A percentile compares a stretch with the other conserved stretches of the same genome.
phyloP scores from a whole-genome alignment of 2,113 vertebrate species.

The Corvus cornix region DNA sequence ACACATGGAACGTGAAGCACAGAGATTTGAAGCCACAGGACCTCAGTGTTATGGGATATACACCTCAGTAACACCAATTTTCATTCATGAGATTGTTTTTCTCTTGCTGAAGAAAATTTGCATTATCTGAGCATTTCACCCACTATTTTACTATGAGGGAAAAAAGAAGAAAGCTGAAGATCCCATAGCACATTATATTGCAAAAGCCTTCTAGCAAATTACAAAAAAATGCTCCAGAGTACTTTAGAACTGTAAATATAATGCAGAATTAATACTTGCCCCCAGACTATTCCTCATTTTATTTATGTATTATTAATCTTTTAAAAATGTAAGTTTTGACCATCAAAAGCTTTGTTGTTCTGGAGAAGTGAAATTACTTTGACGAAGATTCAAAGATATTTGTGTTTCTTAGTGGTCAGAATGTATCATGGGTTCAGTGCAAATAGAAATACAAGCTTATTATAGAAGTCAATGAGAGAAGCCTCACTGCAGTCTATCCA shows the following conservation, averaged over 20 bases:
- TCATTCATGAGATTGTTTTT: not conserved
- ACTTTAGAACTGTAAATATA: not conserved
- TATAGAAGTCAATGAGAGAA: not conserved
- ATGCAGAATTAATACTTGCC: not conserved
- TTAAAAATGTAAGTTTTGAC: not conserved
- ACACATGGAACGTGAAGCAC: not conserved
- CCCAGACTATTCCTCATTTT: not conserved
- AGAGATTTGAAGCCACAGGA: not conserved
- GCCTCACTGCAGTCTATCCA: not conserved
- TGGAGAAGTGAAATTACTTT: not conserved
- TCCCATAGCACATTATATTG: rapidly evolving
- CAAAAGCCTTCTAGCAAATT: not conserved
- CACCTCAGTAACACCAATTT: not conserved
- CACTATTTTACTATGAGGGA: not conserved
- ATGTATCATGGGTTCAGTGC: not conserved
- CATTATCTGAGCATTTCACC: not conserved
- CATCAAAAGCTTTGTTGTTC: not conserved
- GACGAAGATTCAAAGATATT: not conserved
- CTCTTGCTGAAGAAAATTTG: not conserved
- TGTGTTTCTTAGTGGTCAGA: not conserved
- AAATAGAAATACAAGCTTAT: not conserved
- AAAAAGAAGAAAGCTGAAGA: not conserved
- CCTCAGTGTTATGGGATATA: not conserved
- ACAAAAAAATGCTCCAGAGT: not conserved
- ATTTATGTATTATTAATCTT: not conserved